A percentile compares a stretch with the other conserved stretches of the same genome.
These are phyloP conservation scores for Leptopterna dolabrata DNA, from an alignment of 2,888 invertebrate species.

Conservation along the genomic window DNA sequence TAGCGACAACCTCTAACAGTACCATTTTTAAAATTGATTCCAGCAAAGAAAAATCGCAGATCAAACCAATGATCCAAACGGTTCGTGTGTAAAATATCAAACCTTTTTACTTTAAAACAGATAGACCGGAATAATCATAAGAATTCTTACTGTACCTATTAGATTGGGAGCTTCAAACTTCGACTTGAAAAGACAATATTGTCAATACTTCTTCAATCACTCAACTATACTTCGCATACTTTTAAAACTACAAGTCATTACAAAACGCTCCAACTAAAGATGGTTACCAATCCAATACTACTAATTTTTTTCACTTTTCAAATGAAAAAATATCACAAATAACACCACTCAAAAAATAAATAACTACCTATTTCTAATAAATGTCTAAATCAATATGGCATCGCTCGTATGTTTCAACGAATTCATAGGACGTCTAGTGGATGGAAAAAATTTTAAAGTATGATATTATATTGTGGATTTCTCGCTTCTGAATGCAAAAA, in stretches of 20 bases:
- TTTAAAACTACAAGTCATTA: neutral
- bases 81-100: no score
- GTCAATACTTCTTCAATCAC: neutral
- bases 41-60: no score
- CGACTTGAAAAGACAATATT: neutral
- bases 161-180: no score
- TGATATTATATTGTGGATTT: constrained; percentile 8
- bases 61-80: no score
- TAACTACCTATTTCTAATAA: neutral
- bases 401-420: neutral
- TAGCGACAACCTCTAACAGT: no score
- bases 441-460: constrained; percentile 15
- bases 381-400: constrained; percentile 9
- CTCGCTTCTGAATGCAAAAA: constrained; percentile 34
- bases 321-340: constrained; percentile 42
- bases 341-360: constrained; percentile 37
- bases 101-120: no score
- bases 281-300: neutral
- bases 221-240: neutral
- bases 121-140: no score
- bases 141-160: no score
- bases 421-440: constrained; percentile 26
- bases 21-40: no score
- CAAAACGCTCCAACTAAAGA: neutral
- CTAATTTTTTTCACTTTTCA: constrained; percentile 4